A percentile compares a stretch with the other conserved stretches of the same genome.
Conservation (phyloP, 2,797 vertebrate genomes). For the Protosalanx chinensis region DNA sequence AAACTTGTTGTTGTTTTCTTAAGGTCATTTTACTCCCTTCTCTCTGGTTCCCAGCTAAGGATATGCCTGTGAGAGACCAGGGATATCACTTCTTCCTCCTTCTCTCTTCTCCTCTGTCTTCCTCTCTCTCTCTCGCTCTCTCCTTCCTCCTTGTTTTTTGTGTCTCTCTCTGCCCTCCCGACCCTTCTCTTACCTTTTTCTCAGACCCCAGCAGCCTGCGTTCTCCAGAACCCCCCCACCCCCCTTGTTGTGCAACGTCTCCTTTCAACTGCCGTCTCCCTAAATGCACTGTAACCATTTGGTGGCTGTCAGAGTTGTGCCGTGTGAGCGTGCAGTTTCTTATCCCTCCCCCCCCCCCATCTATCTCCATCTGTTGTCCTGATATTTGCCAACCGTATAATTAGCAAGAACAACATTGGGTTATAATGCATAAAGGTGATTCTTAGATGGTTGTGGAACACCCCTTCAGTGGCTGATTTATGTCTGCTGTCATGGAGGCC, state of each 20-base stretch:
- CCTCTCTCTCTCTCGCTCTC: slow-evolving; percentile 9
- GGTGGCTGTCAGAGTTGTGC: too few relatives aligned
- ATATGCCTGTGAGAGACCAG: slow-evolving; percentile 49
- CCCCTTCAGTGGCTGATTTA: slow-evolving; percentile 46
- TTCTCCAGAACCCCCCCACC: neutral
- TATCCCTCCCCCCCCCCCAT: neutral
- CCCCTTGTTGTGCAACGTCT: neutral
- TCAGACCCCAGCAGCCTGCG: neutral
- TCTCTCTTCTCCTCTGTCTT: slow-evolving; percentile 36
- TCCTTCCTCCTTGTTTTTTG: neutral
- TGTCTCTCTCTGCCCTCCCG: neutral
- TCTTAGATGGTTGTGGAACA: slow-evolving; percentile 27
- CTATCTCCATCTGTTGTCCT: neutral
- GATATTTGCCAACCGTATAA: slow-evolving; percentile 47
- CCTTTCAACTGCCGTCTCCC: too few relatives aligned
- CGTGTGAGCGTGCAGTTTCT: neutral
- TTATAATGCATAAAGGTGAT: slow-evolving; percentile 27
- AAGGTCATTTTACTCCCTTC: slow-evolving; percentile 46
- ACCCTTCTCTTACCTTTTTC: neutral
- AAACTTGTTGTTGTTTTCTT: slow-evolving; percentile 61
- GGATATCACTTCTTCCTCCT: slow-evolving; percentile 38
- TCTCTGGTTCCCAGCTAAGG: neutral
- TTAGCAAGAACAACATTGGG: slow-evolving; percentile 49
- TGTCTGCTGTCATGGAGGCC: slow-evolving; percentile 36
- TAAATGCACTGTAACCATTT: too few relatives aligned